phyloP scores from a whole-genome alignment of 35 echinoderm and acorn worm species.

The Holothuria glaberrima region DNA sequence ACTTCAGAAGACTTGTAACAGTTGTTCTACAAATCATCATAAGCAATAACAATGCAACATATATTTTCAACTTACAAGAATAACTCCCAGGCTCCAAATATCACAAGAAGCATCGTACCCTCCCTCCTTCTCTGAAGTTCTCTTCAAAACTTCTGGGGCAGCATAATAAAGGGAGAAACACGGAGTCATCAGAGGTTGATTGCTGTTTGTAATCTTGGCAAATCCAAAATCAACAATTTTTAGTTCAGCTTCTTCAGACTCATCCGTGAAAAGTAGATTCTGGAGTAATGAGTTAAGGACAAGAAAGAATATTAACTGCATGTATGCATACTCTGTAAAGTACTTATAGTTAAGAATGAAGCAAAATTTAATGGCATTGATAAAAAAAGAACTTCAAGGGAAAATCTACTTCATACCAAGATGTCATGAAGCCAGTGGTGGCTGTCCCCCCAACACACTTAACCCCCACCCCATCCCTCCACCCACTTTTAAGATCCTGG shows the following conservation, averaged over 20 bases:
- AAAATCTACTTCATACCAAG: too few relatives aligned
- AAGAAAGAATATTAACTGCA: too few relatives aligned
- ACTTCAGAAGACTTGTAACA: too few relatives aligned
- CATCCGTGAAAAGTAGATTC: slow-evolving; percentile 91
- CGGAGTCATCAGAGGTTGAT: slow-evolving; percentile 95
- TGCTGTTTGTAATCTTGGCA: slow-evolving; percentile 86
- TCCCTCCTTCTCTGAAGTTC: slow-evolving; percentile 65
- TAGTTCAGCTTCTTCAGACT: slow-evolving; percentile 86
- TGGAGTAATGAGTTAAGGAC: slow-evolving; percentile 20
- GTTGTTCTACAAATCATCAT: background rate
- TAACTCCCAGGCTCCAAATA: slow-evolving; percentile 97
- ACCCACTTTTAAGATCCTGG: background rate
- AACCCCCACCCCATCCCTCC: too few relatives aligned
- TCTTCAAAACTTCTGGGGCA: slow-evolving; percentile 90
- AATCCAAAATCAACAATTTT: slow-evolving; percentile 99
- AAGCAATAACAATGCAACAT: background rate
- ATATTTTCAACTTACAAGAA: slow-evolving; percentile 66
- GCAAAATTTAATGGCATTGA: too few relatives aligned
- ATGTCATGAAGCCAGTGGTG: too few relatives aligned
- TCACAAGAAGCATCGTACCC: slow-evolving; percentile 97
- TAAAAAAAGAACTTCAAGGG: too few relatives aligned
- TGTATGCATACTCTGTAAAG: too few relatives aligned
- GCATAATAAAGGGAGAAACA: slow-evolving; percentile 94
- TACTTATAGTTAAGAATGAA: too few relatives aligned
- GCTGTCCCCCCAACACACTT: too few relatives aligned